These are phyloP conservation scores for Mirza zaza DNA, from an alignment of 2,113 vertebrate genomes.

Conservation along the genomic window DNA sequence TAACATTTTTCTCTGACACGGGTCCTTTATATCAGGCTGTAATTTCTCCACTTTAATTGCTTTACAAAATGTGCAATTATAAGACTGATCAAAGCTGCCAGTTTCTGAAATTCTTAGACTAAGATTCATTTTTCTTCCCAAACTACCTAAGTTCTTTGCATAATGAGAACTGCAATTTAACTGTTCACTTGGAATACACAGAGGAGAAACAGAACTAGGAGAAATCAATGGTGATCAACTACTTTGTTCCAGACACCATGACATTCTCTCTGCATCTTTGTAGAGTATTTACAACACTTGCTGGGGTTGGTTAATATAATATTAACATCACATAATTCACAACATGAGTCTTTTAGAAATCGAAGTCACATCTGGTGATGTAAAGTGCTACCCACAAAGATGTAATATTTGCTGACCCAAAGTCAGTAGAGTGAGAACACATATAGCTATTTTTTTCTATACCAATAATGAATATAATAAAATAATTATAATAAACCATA, in stretches of 20 bases:
- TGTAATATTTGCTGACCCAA: neutral
- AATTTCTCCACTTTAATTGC: conserved; percentile 50
- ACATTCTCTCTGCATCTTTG: neutral
- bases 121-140: conserved; percentile 37
- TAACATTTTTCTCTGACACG: conserved; percentile 6
- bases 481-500: neutral
- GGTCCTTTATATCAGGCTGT: neutral
- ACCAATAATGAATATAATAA: neutral
- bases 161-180: conserved; percentile 23
- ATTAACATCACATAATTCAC: neutral
- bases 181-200: neutral
- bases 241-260: neutral
- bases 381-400: neutral
- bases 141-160: neutral
- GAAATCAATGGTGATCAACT: neutral
- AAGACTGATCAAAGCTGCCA: neutral
- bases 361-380: neutral
- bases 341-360: neutral
- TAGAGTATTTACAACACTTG: neutral
- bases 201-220: neutral
- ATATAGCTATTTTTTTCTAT: neutral
- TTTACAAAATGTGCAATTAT: conserved; percentile 53
- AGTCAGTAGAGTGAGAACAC: neutral
- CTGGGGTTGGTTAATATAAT: neutral
- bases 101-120: conserved; percentile 19